These are phyloP conservation scores for Cavia porcellus DNA, from an alignment of 2,113 vertebrate genomes.

Conservation along the genomic window DNA sequence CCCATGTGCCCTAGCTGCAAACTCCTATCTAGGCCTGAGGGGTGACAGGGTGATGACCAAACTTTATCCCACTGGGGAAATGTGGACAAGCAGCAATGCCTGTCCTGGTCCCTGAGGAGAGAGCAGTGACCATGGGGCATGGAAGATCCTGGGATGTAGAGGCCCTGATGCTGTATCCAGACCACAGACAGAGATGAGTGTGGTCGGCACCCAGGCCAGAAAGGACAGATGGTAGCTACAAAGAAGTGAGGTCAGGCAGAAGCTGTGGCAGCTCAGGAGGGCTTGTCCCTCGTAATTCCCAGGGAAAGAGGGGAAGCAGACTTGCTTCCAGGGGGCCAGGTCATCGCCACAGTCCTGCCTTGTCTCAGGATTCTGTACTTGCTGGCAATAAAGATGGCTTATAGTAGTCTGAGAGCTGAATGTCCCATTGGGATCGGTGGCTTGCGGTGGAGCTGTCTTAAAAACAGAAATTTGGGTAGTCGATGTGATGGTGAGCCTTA, in stretches of 20 bases:
- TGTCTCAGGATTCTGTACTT: conserved; percentile 78
- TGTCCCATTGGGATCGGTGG: conserved; percentile 38
- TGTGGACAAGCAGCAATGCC: conserved; percentile 70
- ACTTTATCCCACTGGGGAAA: conserved; percentile 54
- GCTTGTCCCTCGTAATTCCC: conserved; percentile 61
- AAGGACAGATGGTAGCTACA: conserved; percentile 79
- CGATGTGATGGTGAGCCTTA: conserved; percentile 46
- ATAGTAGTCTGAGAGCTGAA: conserved; percentile 74
- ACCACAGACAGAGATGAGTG: conserved; percentile 58
- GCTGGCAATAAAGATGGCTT: conserved; percentile 89
- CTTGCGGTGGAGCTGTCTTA: conserved; percentile 69
- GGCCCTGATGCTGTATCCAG: conserved; percentile 58
- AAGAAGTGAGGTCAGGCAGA: conserved; percentile 75
- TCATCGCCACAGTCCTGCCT: conserved; percentile 83
- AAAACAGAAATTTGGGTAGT: conserved; percentile 60
- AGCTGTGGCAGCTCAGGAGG: conserved; percentile 74
- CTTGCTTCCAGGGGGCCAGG: conserved; percentile 82
- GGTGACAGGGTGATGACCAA: conserved; percentile 61
- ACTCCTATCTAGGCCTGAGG: conserved; percentile 45
- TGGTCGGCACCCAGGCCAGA: conserved; percentile 74
- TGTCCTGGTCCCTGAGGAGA: conserved; percentile 80
- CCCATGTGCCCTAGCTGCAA: conserved; percentile 64
- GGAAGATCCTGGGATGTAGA: conserved; percentile 73
- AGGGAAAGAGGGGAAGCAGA: conserved; percentile 81
- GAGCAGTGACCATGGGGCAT: conserved; percentile 74